Base-by-base conservation (phyloP, 2,888 invertebrate genomes). In the Furcula furcula region DNA sequence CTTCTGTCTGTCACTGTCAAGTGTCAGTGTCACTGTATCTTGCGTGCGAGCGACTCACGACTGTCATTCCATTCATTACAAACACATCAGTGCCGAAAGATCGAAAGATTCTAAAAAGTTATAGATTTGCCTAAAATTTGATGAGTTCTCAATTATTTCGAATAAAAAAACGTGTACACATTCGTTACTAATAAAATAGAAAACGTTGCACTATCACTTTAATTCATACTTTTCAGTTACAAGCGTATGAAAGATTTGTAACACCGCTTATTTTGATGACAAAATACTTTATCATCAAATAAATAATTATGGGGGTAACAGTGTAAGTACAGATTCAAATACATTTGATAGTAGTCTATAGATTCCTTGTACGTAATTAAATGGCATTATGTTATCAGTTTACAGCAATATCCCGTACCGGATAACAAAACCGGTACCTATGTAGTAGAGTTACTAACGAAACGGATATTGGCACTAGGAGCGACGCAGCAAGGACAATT, bases 351-450 rank as follows among this genome's bases (percentile, higher is more conserved):
- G 7, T n/a, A 10, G 15, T 4, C 3, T 9, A 18, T 29, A 3
- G 28, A 18, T 9, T 7, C 13, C 27, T 7, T 13, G 18, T 12
- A 7, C 6, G n/a, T 1, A 11, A 1, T 3, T 26, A 16, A 13
- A 29, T 12, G 12, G 27, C 13, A 19, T 14, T 46, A 18, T 31
- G 36, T 27, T 54, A 55, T 25, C 55, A 94, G 94, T 42, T 89
- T 98, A 36, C 95, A 97, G 66, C 95, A 94, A 46, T 97, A 95
- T 74, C 96, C 96, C 0, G 93, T 96, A 33, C 94, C 94, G 0
- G 97, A 97, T 53, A 97, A 96, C 41, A 93, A 95, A 61, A 96
- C 95, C n/a, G 98, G 97, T 0, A 94, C 96, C 0, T 95, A 96
- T 63, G 94, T 94, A 0, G 94, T 98, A 39, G 98, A 98, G 53